Percentiles rank a stretch among this genome's conserved stretches.
phyloP scores from a whole-genome alignment of 2,888 invertebrate genomes.

The Philhelius pedissequus region DNA sequence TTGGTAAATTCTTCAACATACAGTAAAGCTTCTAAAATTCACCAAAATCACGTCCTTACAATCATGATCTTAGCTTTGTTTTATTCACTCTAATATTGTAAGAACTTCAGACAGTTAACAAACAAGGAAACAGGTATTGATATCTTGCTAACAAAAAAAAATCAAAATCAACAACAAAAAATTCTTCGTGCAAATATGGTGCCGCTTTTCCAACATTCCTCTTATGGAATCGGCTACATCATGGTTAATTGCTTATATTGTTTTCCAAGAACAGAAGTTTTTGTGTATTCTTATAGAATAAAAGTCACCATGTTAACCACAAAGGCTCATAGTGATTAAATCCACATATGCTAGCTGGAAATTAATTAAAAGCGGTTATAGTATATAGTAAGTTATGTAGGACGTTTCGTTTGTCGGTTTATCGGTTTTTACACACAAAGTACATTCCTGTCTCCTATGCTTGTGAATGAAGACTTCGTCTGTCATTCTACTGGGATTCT shows the following conservation, averaged over 20 bases:
- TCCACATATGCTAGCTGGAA: conserved; percentile 44
- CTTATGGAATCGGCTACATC: conserved; percentile 21
- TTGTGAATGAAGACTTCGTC: background rate
- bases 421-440: conserved; percentile 8
- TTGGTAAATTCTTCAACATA: too few species aligned
- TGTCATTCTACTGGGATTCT: background rate
- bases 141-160: background rate
- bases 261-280: conserved; percentile 27
- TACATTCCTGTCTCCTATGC: background rate
- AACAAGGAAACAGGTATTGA: background rate
- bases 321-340: conserved; percentile 14
- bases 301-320: background rate
- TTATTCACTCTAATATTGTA: background rate
- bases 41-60: background rate
- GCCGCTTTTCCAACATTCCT: conserved; percentile 32
- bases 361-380: conserved; percentile 47
- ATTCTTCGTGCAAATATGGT: conserved; percentile 38
- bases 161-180: background rate
- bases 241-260: conserved; percentile 41
- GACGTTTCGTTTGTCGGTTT: conserved; percentile 14
- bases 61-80: background rate
- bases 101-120: background rate
- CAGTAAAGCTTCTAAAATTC: too few species aligned
- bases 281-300: conserved; percentile 9
- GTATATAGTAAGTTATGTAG: background rate